Evolutionary conservation across 2,797 vertebrate species (phyloP).

Genomic region (Hoplostethus mediterraneus): DNA sequence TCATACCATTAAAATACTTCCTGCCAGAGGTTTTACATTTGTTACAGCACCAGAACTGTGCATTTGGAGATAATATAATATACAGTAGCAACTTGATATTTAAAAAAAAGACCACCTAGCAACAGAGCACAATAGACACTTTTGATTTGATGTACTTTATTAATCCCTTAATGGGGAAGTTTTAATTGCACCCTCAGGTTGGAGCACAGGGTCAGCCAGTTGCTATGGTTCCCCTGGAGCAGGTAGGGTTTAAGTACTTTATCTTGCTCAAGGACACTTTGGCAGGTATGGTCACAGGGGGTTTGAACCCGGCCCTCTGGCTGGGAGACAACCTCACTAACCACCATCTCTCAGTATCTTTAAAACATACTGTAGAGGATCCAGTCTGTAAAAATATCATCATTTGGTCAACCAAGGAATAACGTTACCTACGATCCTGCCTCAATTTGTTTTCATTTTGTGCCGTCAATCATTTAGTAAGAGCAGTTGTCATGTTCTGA

Average conservation of each 20-base stretch:
- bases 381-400: not conserved
- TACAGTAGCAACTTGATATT: not conserved
- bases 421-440: not conserved
- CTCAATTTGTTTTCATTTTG: not conserved
- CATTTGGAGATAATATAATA: too few relatives aligned
- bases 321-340: too few relatives aligned
- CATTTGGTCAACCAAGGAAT: not conserved
- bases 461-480: not conserved
- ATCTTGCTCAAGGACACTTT: conserved; percentile 10
- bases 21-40: not conserved
- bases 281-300: not conserved
- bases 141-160: not conserved
- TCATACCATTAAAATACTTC: not conserved
- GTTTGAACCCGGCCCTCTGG: too few relatives aligned
- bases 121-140: not conserved
- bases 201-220: not conserved
- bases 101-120: not conserved
- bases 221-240: not conserved
- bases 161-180: not conserved
- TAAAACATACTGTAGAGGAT: not conserved
- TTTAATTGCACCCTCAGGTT: not conserved
- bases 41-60: too few relatives aligned
- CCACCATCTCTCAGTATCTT: too few relatives aligned
- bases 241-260: not conserved
- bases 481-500: not conserved